Evolutionary conservation across 2,797 vertebrate genomes (phyloP).

Genomic region (Lepilemur ruficaudatus): DNA sequence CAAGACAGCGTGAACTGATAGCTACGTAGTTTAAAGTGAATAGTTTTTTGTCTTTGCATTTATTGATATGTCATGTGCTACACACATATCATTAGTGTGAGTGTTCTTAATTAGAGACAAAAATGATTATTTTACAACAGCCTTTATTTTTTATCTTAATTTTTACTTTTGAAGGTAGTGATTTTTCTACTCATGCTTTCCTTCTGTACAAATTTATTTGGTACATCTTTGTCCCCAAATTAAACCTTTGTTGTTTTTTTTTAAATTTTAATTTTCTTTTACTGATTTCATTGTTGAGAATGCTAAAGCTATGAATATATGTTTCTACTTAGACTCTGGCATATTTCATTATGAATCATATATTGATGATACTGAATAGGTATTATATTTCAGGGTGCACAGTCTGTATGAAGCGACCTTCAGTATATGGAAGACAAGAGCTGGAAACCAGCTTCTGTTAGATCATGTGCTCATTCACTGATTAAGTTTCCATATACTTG

Average conservation of each 20-base stretch:
- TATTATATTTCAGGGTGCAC: not conserved
- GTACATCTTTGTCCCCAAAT: not conserved
- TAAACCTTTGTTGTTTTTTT: not conserved
- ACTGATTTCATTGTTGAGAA: not conserved
- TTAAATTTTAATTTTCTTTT: not conserved
- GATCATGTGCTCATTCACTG: not conserved
- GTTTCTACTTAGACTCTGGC: not conserved
- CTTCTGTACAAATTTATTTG: not conserved
- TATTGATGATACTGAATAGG: not conserved
- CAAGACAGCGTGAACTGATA: not conserved
- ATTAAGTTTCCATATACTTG: not conserved
- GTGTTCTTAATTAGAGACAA: not conserved
- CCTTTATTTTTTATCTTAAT: not conserved
- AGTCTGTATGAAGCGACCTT: not conserved
- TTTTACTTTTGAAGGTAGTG: not conserved
- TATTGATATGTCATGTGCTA: not conserved
- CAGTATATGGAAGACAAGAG: not conserved
- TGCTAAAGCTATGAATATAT: not conserved
- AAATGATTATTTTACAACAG: not conserved
- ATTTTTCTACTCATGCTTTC: not conserved
- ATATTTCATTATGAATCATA: not conserved
- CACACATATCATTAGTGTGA: not conserved
- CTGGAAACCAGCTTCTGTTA: not conserved
- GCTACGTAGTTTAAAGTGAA: not conserved
- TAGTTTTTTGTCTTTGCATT: not conserved